Evolutionary conservation across 2,797 vertebrate genomes (phyloP).

Genomic region (Phaenicophaeus curvirostris): DNA sequence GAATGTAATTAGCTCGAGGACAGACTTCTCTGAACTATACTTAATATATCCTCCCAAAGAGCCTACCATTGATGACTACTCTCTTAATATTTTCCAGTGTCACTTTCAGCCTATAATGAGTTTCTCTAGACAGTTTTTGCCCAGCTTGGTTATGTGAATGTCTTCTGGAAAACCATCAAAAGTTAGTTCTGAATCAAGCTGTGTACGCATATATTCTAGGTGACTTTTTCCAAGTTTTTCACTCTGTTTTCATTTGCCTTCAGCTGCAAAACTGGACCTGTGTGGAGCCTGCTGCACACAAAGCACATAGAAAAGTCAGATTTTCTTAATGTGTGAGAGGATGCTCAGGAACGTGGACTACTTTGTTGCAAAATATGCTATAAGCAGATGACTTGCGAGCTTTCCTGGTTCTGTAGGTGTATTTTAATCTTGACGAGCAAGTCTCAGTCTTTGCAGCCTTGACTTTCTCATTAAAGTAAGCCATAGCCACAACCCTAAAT

Average conservation of each 20-base stretch:
- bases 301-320: neutral
- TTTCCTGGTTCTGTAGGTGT: neutral
- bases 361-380: neutral
- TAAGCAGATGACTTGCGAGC: neutral
- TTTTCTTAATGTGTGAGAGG: neutral
- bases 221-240: neutral
- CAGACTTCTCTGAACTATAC: neutral
- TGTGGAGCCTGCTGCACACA: neutral
- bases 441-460: neutral
- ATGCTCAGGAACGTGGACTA: neutral
- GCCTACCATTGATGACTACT: accelerated
- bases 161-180: neutral
- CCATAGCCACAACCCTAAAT: neutral
- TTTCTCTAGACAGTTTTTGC: neutral
- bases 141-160: neutral
- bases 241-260: neutral
- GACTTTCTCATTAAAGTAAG: neutral
- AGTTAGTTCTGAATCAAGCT: neutral
- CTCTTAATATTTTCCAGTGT: neutral
- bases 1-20: neutral
- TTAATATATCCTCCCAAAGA: neutral
- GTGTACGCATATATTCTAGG: neutral
- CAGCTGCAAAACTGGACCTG: neutral
- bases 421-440: neutral
- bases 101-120: neutral